Evolutionary conservation across 2,113 vertebrate species (phyloP), one percentile per base, ranked within the genome.

Genomic region (Clupea harengus): DNA sequence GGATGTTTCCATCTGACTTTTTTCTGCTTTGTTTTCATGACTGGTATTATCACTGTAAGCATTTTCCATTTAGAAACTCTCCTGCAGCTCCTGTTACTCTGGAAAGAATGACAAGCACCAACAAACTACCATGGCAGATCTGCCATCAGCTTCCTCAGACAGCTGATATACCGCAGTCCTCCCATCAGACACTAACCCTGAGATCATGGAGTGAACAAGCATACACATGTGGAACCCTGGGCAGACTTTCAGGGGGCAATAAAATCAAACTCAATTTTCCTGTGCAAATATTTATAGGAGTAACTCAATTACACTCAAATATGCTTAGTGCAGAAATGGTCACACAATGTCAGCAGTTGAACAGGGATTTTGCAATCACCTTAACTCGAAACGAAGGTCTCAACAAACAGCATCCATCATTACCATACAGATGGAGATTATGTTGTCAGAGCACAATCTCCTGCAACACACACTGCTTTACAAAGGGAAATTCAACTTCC

Each of bases 31-130:
- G 89, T 91, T 91, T 91, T 90, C 89, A 92, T 93, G 92, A 91
- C 93, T 92, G 87, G 91, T 87, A 90, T 90, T 93, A 93, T 92
- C 92, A 90, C 87, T 83, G 86, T 83, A 87, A 92, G 89, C 89
- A 89, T 93, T 95, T 95, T 95, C 92, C 93, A 91, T 89, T 85
- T 82, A 75, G 83, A 86, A 92, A 91, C 91, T 93, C 92, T 93
- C 90, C 88, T 88, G 89, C 90, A 87, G 93, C 89, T 92, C 83
- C 87, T 50, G 88, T 93, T 93, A 90, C 91, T 92, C 86, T 78
- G 91, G 93, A 94, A 94, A 95, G 92, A 86, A 93, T 93, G 92
- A 94, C 92, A 93, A 93, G 92, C 88, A 90, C 2, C 67, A 75
- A 32, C 67, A 75, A 25, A 28, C 72, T 78, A 32, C 28, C 5